A percentile compares a stretch with the other conserved stretches of the same genome.
These are phyloP conservation scores for Mionectes macconnelli DNA, from an alignment of 2,113 vertebrate species.

Conservation along the genomic window DNA sequence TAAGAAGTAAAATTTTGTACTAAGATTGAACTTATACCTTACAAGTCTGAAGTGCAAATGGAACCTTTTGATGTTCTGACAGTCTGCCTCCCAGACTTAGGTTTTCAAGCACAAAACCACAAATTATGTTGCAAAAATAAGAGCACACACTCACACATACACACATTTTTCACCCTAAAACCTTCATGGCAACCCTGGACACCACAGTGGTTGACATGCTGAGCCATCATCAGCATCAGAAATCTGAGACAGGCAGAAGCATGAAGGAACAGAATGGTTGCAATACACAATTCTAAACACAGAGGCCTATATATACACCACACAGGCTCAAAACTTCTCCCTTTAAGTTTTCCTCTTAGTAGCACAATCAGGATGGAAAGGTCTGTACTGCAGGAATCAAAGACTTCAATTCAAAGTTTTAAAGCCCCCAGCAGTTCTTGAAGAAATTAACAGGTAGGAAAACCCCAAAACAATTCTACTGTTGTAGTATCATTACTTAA, in stretches of 20 bases:
- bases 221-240: not conserved
- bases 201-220: not conserved
- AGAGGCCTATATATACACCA: not conserved
- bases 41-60: not conserved
- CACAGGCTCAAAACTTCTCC: not conserved
- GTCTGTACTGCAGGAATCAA: not conserved
- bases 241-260: not conserved
- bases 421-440: not conserved
- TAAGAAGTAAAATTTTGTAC: not conserved
- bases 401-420: not conserved
- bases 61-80: not conserved
- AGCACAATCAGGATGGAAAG: not conserved
- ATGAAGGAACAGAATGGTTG: not conserved
- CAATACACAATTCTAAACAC: not conserved
- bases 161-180: not conserved
- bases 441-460: not conserved
- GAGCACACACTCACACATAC: accelerated
- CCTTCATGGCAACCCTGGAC: not conserved
- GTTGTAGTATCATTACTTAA: not conserved
- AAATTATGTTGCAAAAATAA: not conserved
- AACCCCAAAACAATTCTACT: not conserved
- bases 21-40: not conserved
- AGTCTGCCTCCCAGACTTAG: not conserved
- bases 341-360: not conserved
- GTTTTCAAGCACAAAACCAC: not conserved